Evolutionary conservation across 1,140 invertebrate genomes (phyloP).

Genomic region (Marisa cornuarietis): DNA sequence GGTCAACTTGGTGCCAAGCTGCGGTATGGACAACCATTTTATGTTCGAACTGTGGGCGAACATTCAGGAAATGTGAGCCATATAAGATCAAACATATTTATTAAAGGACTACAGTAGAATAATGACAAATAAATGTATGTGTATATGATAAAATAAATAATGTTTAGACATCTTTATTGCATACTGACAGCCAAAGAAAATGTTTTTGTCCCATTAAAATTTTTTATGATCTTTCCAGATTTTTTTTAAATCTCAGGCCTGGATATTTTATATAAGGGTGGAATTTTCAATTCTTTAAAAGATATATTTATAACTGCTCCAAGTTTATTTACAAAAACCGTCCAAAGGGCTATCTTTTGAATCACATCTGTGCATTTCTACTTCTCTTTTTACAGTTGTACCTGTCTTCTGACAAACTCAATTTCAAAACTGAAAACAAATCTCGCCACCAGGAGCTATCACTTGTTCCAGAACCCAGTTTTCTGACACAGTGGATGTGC

Average conservation of each 20-base stretch:
- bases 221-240: too few species aligned
- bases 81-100: neutral
- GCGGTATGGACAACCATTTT: slow-evolving; percentile 61
- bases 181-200: too few species aligned
- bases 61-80: slow-evolving; percentile 11
- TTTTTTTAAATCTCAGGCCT: too few species aligned
- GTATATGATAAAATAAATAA: too few species aligned
- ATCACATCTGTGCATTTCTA: neutral
- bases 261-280: too few species aligned
- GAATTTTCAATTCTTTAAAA: too few species aligned
- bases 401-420: slow-evolving; percentile 55
- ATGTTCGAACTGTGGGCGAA: slow-evolving; percentile 53
- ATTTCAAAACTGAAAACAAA: slow-evolving; percentile 53
- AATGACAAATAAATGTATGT: too few species aligned
- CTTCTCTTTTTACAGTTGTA: slow-evolving; percentile 47
- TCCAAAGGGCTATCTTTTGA: neutral
- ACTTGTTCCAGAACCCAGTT: slow-evolving; percentile 49
- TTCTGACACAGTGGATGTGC: slow-evolving; percentile 58
- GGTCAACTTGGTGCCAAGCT: slow-evolving; percentile 48
- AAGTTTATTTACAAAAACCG: too few species aligned
- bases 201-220: too few species aligned
- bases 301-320: too few species aligned
- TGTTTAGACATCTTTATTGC: too few species aligned
- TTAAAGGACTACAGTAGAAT: too few species aligned
- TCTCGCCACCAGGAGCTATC: slow-evolving; percentile 59